These are phyloP conservation scores for Mystacides longicornis DNA, from an alignment of 2,888 invertebrate genomes.

Conservation along the genomic window DNA sequence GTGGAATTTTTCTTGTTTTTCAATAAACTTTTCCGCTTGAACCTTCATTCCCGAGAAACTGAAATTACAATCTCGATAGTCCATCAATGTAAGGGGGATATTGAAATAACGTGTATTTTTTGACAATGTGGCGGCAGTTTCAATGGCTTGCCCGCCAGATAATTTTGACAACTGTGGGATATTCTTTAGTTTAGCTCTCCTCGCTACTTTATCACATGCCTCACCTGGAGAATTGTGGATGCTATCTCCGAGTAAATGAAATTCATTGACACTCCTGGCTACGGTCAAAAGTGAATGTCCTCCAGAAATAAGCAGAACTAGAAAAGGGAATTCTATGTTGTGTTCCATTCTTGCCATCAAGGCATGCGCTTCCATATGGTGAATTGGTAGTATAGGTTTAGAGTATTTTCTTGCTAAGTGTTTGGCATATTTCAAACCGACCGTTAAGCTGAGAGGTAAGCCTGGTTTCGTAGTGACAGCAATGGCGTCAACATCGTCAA, in stretches of 20 bases:
- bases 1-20: slow-evolving; percentile 51
- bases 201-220: slow-evolving; percentile 86
- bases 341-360: slow-evolving; percentile 71
- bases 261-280: slow-evolving; percentile 65
- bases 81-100: slow-evolving; percentile 59
- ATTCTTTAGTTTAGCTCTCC: slow-evolving; percentile 75
- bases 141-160: slow-evolving; percentile 82
- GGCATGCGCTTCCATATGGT: slow-evolving; percentile 99
- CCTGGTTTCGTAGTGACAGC: slow-evolving; percentile 88
- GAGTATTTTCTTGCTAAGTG: slow-evolving; percentile 56
- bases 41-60: slow-evolving; percentile 81
- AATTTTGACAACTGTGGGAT: slow-evolving; percentile 63
- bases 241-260: slow-evolving; percentile 70
- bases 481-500: slow-evolving; percentile 72
- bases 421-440: slow-evolving; percentile 80
- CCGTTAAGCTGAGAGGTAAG: slow-evolving; percentile 64
- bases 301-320: slow-evolving; percentile 86
- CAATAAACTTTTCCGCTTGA: slow-evolving; percentile 47
- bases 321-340: slow-evolving; percentile 74
- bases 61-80: slow-evolving; percentile 76
- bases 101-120: slow-evolving; percentile 56
- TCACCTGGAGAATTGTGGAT: slow-evolving; percentile 90
- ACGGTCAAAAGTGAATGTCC: slow-evolving; percentile 82
- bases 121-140: slow-evolving; percentile 64
- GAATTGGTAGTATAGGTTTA: slow-evolving; percentile 88